Percentiles rank a stretch among this genome's conserved stretches.
Conservation (phyloP, 2,888 invertebrate species). For the Aporophyla nigra region DNA sequence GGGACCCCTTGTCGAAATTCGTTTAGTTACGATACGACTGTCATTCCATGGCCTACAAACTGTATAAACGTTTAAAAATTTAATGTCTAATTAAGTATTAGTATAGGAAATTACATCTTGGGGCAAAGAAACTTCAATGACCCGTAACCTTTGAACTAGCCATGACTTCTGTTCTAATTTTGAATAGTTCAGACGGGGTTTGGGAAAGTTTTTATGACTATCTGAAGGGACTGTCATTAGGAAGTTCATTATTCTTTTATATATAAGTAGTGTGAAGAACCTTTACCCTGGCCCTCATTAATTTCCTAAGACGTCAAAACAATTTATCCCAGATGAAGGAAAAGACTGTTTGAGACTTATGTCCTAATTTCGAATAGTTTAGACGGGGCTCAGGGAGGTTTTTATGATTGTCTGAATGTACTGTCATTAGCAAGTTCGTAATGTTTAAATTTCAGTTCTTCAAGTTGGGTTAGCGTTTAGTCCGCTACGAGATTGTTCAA, state of each 20-base stretch:
- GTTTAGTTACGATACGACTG: constrained; percentile 37
- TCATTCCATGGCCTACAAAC: constrained; percentile 12
- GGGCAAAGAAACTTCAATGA: background rate
- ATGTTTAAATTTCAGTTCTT: background rate
- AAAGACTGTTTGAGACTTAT: background rate
- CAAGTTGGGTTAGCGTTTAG: background rate
- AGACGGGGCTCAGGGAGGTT: background rate
- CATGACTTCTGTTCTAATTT: background rate
- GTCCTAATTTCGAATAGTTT: background rate
- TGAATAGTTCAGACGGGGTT: background rate
- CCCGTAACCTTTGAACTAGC: constrained; percentile 1
- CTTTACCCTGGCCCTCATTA: background rate
- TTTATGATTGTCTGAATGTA: background rate
- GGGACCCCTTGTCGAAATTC: constrained; percentile 42
- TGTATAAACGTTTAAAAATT: background rate
- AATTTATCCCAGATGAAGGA: background rate
- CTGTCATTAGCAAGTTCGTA: background rate
- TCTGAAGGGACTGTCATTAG: background rate
- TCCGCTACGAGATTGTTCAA: too few species aligned
- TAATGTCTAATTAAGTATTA: background rate
- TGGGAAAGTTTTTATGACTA: background rate
- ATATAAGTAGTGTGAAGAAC: background rate
- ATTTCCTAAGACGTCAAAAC: background rate
- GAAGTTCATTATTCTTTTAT: background rate
- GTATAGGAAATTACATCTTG: background rate